These are phyloP conservation scores for Hemistola chrysoprasaria DNA, from an alignment of 2,888 invertebrate genomes.

Conservation along the genomic window DNA sequence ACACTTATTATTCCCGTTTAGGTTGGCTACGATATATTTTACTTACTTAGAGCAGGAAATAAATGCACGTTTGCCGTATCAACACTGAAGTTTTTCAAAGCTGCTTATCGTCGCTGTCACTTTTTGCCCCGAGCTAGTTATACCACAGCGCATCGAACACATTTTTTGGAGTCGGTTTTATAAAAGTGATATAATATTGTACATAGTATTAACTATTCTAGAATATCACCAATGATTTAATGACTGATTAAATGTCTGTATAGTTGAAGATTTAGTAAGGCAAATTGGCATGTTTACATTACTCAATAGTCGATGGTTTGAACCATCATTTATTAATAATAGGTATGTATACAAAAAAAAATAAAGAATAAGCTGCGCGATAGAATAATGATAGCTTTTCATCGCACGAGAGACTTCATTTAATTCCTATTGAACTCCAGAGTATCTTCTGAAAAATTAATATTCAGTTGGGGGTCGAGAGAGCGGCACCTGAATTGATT, in stretches of 20 bases:
- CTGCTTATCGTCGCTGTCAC: constrained; percentile 4
- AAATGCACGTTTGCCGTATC: not conserved
- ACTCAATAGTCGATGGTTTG: too few species aligned
- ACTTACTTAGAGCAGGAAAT: not conserved
- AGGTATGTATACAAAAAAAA: too few species aligned
- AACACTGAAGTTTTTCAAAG: constrained; percentile 3
- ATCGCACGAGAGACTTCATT: constrained; percentile 27
- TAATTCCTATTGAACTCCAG: constrained; percentile 35
- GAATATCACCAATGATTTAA: too few species aligned
- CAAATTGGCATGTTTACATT: too few species aligned
- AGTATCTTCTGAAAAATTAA: constrained; percentile 56
- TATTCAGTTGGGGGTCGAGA: constrained; percentile 55
- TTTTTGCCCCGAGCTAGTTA: not conserved
- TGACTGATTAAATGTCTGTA: too few species aligned
- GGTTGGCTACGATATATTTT: constrained; percentile 2
- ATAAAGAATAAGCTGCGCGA: constrained; percentile 13
- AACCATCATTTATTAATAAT: too few species aligned
- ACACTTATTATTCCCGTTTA: not conserved
- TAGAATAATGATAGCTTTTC: constrained; percentile 23
- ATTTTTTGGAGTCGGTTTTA: too few species aligned
- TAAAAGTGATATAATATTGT: too few species aligned
- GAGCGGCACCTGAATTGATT: constrained; percentile 71
- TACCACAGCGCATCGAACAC: too few species aligned
- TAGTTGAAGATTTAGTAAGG: too few species aligned
- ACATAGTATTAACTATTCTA: too few species aligned